A percentile compares a stretch with the other conserved stretches of the same genome.
Evolutionary conservation across 2,113 vertebrate species (phyloP).

Genomic region (Hypanus sabinus): DNA sequence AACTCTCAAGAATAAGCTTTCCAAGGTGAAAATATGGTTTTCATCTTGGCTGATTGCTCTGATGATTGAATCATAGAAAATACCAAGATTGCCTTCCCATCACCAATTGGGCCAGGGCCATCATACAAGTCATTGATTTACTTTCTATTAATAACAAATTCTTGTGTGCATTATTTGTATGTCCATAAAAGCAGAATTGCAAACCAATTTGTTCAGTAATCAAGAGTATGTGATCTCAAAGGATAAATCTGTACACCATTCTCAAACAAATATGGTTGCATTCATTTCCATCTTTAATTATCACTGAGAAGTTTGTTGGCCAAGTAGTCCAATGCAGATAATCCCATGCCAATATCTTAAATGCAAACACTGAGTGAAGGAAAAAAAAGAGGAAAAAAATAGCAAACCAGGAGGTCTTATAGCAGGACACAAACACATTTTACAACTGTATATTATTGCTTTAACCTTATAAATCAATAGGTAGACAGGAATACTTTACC

Average conservation of each 20-base stretch:
- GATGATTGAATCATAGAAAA: not conserved
- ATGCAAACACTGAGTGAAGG: not conserved
- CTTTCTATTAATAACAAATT: not conserved
- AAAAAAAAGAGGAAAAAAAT: slow-evolving; percentile 13
- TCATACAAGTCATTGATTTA: not conserved
- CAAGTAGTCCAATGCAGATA: not conserved
- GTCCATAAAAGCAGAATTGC: slow-evolving; percentile 5
- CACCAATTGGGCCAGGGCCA: not conserved
- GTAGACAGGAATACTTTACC: not conserved
- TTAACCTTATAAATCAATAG: not conserved
- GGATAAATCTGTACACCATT: not conserved
- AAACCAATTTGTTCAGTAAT: not conserved
- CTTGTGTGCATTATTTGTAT: not conserved
- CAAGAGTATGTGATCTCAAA: not conserved
- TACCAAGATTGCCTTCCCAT: not conserved
- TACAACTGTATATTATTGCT: slow-evolving; percentile 2
- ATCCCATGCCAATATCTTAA: not conserved
- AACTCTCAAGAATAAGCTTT: not conserved
- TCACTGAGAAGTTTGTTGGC: not conserved
- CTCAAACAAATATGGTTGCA: not conserved
- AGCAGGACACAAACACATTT: not conserved
- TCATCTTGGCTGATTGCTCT: not conserved
- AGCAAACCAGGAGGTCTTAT: not conserved
- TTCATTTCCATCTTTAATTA: slow-evolving; percentile 12
- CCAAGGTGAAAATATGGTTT: not conserved